Evolutionary conservation across 1,140 invertebrate species (phyloP), one percentile per base, ranked within the genome.

Genomic region (Hetaerina americana): DNA sequence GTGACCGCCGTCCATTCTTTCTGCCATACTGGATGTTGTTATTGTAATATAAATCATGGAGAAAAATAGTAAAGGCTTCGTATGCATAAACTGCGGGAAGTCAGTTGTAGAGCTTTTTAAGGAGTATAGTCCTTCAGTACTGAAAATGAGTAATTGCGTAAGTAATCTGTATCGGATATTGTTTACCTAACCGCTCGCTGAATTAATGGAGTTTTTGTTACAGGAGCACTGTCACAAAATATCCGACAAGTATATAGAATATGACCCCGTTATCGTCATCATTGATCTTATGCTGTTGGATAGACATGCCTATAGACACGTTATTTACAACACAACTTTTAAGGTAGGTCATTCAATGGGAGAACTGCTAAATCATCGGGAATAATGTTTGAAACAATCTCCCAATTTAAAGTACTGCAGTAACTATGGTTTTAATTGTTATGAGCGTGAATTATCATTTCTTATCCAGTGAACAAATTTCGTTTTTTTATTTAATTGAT

Each of bases 231-330:
- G 93, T 77, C 85, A 87, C 15, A 80, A 86, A 72, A 78, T 90
- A 26, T 90, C 92, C 18, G 94, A 95, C 77, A 94, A 94, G 78
- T 96, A 95, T 75, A 88, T 95, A 71, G 93, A 96, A 80, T 94
- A 92, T 81, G 94, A 95, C 78, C 84, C 87, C 26, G 87, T 93
- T 5, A 89, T 94, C 74, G 88, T 95, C 0, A 85, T 93, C 72
- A 88, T 95, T 74, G 92, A 95, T 81, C 80, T 93, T 5, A 83
- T 95, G 10, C 78, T 96, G 8, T 83, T 95, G 68, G 90, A 92
- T 66, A 87, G 85, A 70, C 84, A 87, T 73, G 92, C 93, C 0
- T 94, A 93, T 77, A 84, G 92, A 66, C 93, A 95, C 82, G 82
- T 95, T 40, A 82, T 95, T 3, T 89, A 88, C 71, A 95, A 96